Base-by-base conservation (phyloP, 1,140 invertebrate genomes). In the Lasioglossum baleicum region DNA sequence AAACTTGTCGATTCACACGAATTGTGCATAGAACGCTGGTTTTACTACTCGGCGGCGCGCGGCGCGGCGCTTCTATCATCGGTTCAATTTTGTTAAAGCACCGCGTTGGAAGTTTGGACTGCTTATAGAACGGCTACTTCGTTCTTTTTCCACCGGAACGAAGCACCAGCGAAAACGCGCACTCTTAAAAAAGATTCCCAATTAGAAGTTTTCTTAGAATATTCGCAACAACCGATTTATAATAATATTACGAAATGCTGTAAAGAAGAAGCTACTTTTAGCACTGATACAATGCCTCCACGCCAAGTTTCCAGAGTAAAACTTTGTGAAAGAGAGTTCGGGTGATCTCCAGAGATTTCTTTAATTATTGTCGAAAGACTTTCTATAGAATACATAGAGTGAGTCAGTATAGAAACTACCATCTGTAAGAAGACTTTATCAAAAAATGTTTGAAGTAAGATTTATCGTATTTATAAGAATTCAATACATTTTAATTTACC, bases 11-110 rank as follows among this genome's bases (percentile, higher is more conserved):
- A 22, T 58, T 58, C 35, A 35, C 31, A 22, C 31, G 68, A 40
- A 22, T n/a, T 26, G 31, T 53, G 48, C 68, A 17, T 40, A 56
- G 53, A 42, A 60, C 35, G 15, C n/a, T 13, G 40, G n/a, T 60
- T 10, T 40, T 58, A 58, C 56, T 15, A 56, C n/a, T 60, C 44
- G 44, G 44, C 44, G 44, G 44, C 44, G 44, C 44, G 35, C 7
- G 56, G 35, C 7, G 56, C 13, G 53, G 7, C 53, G 53, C n/a
- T 22, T 71, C 35, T 11, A 35, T 44, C 35, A 26, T 17, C 53
- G 8, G 35, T 71, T 71, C 69, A 60, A 71, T 71, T 71, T 51
- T 42, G 35, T 40, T 15, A 40, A 42, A 42, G 35, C 35, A 26
- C 7, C 22, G 22, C 42, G 20, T 20, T 7, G 17, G 8, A n/a